Evolutionary conservation across 2,888 invertebrate species (phyloP), one percentile per base, ranked within the genome.

Genomic region (Auanema sp.): DNA sequence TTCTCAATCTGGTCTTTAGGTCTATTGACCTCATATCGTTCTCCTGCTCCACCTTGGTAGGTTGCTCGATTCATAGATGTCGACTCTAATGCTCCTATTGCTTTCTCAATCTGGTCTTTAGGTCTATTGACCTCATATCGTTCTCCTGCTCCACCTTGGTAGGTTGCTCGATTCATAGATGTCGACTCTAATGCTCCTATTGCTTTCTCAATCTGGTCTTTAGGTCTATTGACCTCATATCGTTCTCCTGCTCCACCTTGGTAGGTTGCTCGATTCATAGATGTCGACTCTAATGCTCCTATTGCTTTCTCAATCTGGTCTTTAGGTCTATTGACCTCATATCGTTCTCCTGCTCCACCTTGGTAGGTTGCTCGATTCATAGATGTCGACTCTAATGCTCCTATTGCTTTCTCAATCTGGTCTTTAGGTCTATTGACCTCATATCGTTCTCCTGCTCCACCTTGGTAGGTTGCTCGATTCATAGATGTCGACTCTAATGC

Each of bases 81-180:
- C 14, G 40, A 33, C 33, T 54, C 54, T 3, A 54, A 33, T 1
- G 54, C 18, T 12, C 41, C 54, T 8, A 12, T 54, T n/a, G 54
- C 14, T 40, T 33, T 54, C 4, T 54, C 54, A 44, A 16, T 10
- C n/a, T 57, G 57, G 21, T 57, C 57, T 21, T 57, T 57, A 2
- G 57, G 57, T 16, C 41, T 42, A 5, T 21, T 24, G 5, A 47
- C 23, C 23, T 18, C n/a, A 33, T 24, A 57, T 18, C 43, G 21
- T 5, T 57, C 47, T 18, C 47, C 57, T 14, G 21, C 14, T 16
- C 44, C 57, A 47, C 57, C 57, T 5, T 21, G 44, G 12, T 41
- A 57, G 12, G n/a, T 14, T 10, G n/a, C 25, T 24, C 41, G 16
- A 23, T 44, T 57, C 24, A 25, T 44, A 11, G 57, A 24, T 5